Percentiles rank a stretch among this genome's conserved stretches.
These are phyloP conservation scores for Clarias macrocephalus DNA, from an alignment of 2,113 vertebrate genomes.

Conservation along the genomic window DNA sequence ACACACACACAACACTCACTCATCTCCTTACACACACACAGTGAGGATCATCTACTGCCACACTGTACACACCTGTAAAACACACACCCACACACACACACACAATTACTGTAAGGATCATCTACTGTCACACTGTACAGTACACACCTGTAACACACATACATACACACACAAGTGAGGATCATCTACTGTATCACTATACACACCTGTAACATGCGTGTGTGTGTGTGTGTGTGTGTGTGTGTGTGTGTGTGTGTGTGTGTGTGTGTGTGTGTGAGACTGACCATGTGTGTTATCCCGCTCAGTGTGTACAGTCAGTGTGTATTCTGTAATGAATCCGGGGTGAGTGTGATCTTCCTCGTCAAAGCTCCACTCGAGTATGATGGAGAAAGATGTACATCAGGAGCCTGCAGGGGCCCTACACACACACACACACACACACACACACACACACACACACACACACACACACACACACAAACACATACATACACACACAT, in stretches of 20 bases:
- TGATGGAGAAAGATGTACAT: slow-evolving; percentile 49
- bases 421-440: neutral
- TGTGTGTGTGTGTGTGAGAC: slow-evolving; percentile 18
- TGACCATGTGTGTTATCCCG: neutral
- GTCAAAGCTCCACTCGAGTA: slow-evolving; percentile 61
- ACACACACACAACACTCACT: too few relatives aligned
- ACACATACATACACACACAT: too few relatives aligned
- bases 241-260: slow-evolving; percentile 5
- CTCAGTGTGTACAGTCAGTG: slow-evolving; percentile 47
- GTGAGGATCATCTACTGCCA: slow-evolving; percentile 48
- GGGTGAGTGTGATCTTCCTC: slow-evolving; percentile 55
- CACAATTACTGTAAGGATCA: neutral
- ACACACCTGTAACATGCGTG: too few relatives aligned
- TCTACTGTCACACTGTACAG: neutral
- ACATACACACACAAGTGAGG: too few relatives aligned
- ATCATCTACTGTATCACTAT: too few relatives aligned
- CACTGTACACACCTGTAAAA: slow-evolving; percentile 44
- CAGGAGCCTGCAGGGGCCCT: slow-evolving; percentile 52
- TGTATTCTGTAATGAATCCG: slow-evolving; percentile 66
- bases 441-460: neutral
- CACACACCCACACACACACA: slow-evolving; percentile 26
- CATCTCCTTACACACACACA: slow-evolving; percentile 59
- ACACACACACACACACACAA: neutral
- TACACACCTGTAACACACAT: too few relatives aligned
- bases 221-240: neutral